Evolutionary conservation across 2,113 vertebrate species (phyloP).

Genomic region (Dolichallabes microphthalmus): DNA sequence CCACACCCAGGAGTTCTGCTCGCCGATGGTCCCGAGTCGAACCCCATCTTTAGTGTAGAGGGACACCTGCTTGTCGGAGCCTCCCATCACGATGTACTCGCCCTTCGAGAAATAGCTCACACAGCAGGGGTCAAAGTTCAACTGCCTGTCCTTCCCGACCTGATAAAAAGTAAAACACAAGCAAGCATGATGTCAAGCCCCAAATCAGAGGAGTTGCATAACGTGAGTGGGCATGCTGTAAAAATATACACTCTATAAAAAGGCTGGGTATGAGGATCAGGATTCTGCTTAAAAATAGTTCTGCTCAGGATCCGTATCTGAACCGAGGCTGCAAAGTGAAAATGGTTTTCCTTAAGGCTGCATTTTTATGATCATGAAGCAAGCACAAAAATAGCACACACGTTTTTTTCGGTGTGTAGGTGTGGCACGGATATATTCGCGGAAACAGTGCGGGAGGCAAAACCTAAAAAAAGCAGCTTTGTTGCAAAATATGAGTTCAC

Average conservation of each 20-base stretch:
- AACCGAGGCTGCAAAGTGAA: neutral
- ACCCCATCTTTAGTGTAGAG: constrained; percentile 96
- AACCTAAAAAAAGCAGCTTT: neutral
- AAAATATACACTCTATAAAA: constrained; percentile 11
- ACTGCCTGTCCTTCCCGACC: constrained; percentile 88
- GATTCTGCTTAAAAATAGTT: constrained; percentile 3
- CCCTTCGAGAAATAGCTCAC: constrained; percentile 95
- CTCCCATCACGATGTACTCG: constrained; percentile 91
- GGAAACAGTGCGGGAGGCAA: neutral
- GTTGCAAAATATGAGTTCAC: neutral
- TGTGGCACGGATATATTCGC: neutral
- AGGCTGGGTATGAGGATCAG: neutral
- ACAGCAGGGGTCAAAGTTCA: constrained; percentile 94
- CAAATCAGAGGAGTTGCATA: neutral
- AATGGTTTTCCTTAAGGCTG: neutral
- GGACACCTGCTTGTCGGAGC: constrained; percentile 91
- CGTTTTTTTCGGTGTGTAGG: neutral
- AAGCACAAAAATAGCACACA: neutral
- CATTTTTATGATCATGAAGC: neutral
- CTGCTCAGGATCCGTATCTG: neutral
- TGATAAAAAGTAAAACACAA: constrained; percentile 52
- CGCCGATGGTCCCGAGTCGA: constrained; percentile 84
- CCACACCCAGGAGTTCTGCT: constrained; percentile 95
- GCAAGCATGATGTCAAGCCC: neutral
- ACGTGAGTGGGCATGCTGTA: constrained; percentile 12